These are phyloP conservation scores for Osmerus mordax DNA, from an alignment of 2,113 vertebrate genomes.

Conservation along the genomic window DNA sequence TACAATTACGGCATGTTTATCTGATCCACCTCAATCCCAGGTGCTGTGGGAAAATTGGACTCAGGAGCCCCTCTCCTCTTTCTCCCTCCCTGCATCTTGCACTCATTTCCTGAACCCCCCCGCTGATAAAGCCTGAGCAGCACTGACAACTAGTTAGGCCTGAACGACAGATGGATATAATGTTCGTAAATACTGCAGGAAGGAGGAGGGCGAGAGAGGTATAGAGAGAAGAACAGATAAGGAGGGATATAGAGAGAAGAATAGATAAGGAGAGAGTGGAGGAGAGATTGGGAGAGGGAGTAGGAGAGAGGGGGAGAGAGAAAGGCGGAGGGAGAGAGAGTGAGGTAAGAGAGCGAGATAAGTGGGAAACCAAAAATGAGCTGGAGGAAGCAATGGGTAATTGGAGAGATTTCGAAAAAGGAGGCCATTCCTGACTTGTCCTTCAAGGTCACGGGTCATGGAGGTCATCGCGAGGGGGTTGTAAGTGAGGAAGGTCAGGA, in stretches of 20 bases:
- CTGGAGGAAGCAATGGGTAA: background rate
- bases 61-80: background rate
- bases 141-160: slow-evolving; percentile 6
- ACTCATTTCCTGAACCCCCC: slow-evolving; percentile 20
- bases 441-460: too few species aligned
- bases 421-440: too few species aligned
- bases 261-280: background rate
- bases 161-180: background rate
- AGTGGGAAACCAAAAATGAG: background rate
- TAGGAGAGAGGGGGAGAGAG: background rate
- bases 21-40: background rate
- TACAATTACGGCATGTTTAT: background rate
- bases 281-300: background rate
- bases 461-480: too few species aligned
- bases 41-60: background rate
- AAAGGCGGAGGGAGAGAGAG: background rate
- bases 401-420: too few species aligned
- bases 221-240: background rate
- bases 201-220: background rate
- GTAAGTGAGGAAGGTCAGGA: too few species aligned
- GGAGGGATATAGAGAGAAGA: background rate
- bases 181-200: background rate
- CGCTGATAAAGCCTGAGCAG: background rate
- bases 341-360: background rate
- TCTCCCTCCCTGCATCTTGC: slow-evolving; percentile 13